These are phyloP conservation scores for Drosophila fungiperda DNA, from an alignment of 2,888 invertebrate species.

Conservation along the genomic window DNA sequence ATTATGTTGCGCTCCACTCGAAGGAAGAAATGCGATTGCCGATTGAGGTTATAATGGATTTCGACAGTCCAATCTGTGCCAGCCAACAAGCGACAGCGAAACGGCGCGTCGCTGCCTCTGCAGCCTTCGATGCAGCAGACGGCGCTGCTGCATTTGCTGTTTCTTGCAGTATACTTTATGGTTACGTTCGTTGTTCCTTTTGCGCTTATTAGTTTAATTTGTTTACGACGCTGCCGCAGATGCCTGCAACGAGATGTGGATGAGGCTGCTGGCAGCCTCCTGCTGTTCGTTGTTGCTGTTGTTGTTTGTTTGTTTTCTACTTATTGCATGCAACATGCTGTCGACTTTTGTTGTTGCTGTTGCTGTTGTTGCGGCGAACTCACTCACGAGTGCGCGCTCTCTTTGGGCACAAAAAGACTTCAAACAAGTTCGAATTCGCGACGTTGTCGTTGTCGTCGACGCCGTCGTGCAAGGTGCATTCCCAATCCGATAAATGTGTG, in stretches of 20 bases:
- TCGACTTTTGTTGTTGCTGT: constrained; percentile 46
- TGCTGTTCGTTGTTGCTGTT: constrained; percentile 25
- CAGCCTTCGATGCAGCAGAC: constrained; percentile 24
- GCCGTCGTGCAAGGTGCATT: constrained; percentile 71
- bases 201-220: constrained; percentile 78
- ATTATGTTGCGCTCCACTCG: constrained; percentile 73
- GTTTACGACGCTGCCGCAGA: constrained; percentile 56
- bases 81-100: constrained; percentile 43
- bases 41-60: constrained; percentile 83
- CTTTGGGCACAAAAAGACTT: constrained; percentile 58
- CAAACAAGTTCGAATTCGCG: constrained; percentile 80
- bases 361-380: constrained; percentile 59
- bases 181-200: constrained; percentile 68
- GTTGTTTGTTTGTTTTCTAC: constrained; percentile 19
- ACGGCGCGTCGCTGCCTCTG: constrained; percentile 27
- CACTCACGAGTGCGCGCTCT: constrained; percentile 55
- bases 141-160: constrained; percentile 27
- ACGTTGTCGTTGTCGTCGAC: constrained; percentile 56
- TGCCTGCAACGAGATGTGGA: constrained; percentile 47
- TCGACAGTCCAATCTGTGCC: constrained; percentile 78
- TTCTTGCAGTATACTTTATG: constrained; percentile 67
- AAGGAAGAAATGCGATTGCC: constrained; percentile 81
- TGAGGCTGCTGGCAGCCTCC: constrained; percentile 27
- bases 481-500: constrained; percentile 47
- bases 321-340: constrained; percentile 78